Percentiles rank a stretch among this genome's conserved stretches.
Conservation (phyloP, 2,113 vertebrate species). For the Cyprinus carpio region DNA sequence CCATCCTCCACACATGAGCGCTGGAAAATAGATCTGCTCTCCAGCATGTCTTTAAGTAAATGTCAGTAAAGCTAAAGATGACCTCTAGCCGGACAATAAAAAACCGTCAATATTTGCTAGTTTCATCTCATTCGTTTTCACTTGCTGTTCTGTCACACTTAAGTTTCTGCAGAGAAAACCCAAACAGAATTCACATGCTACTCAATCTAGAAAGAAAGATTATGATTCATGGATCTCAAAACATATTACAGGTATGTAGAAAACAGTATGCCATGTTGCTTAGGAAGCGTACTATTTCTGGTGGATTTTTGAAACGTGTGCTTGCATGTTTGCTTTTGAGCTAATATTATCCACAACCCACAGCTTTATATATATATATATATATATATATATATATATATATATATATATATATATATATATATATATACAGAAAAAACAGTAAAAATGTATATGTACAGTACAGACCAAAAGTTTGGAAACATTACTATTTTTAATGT, state of each 20-base stretch:
- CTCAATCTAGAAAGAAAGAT: no score
- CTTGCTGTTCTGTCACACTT: background rate
- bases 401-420: no score
- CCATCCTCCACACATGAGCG: conserved; percentile 16
- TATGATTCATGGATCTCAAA: background rate
- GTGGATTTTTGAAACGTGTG: background rate
- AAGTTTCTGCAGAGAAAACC: no score
- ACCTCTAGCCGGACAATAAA: conserved; percentile 37
- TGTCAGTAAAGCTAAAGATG: conserved; percentile 43
- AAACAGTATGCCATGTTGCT: background rate
- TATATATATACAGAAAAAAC: no score
- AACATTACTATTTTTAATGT: no score
- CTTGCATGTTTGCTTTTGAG: background rate
- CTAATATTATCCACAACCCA: background rate
- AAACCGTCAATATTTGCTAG: conserved; percentile 7
- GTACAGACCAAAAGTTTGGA: no score
- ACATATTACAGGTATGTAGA: no score
- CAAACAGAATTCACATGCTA: background rate
- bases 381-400: no score
- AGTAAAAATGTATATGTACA: no score
- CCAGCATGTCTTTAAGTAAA: conserved; percentile 46
- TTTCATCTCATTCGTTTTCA: background rate
- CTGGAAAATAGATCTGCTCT: conserved; percentile 25
- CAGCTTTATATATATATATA: no score
- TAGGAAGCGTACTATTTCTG: background rate